These are phyloP conservation scores for Aurelia sp. DNA, from an alignment of 30 jellyfish, hydroid and myxozoan species.

Conservation along the genomic window DNA sequence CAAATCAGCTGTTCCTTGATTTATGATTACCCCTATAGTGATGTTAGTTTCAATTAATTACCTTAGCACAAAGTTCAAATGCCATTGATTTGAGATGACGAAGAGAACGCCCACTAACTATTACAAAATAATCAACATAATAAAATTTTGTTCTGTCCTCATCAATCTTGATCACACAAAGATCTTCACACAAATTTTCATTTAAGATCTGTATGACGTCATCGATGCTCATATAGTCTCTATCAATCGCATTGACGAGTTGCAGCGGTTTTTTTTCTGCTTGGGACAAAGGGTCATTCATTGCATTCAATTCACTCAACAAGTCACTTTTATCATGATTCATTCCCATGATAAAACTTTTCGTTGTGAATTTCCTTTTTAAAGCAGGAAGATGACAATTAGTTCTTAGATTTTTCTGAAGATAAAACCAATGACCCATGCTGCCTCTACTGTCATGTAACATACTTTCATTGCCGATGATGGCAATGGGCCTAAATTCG, in stretches of 20 bases:
- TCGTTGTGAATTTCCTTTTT: no score
- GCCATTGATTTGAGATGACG: conserved; percentile 85
- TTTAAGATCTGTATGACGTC: conserved; percentile 54
- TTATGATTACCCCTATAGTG: neutral
- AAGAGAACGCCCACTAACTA: conserved; percentile 80
- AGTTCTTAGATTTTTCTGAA: no score
- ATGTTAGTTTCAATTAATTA: neutral
- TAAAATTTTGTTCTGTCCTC: conserved; percentile 11
- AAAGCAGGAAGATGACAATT: no score
- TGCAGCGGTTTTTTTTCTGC: neutral
- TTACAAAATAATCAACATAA: conserved; percentile 76
- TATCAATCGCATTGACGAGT: neutral
- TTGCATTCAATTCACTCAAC: no score
- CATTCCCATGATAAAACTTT: no score
- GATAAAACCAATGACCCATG: no score
- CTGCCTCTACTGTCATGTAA: no score
- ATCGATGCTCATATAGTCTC: conserved; percentile 49
- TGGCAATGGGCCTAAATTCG: no score
- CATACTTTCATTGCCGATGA: no score
- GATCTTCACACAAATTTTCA: conserved; percentile 63
- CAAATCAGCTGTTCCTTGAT: no score
- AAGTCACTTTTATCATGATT: no score
- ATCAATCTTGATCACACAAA: conserved; percentile 79
- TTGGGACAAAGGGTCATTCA: no score
- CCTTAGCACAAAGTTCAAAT: conserved; percentile 58